Conservation (phyloP, 2,888 invertebrate species). For the Euclidia mi region DNA sequence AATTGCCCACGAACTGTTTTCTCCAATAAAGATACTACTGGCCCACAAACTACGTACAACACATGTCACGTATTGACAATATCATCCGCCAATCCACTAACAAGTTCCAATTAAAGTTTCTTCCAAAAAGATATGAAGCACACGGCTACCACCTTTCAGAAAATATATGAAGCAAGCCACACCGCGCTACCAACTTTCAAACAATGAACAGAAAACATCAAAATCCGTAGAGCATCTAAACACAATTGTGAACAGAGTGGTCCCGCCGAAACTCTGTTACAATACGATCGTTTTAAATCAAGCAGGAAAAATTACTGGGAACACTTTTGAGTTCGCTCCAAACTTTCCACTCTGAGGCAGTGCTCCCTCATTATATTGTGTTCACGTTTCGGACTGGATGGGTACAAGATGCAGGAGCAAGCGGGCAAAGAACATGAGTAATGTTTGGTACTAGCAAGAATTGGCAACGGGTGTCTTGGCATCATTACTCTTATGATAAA, state of each 20-base stretch:
- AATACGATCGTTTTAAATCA: slow-evolving; percentile 83
- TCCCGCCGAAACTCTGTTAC: slow-evolving; percentile 73
- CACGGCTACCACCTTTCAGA: too few relatives aligned
- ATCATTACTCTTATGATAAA: too few relatives aligned
- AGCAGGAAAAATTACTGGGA: slow-evolving; percentile 84
- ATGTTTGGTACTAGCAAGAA: too few relatives aligned
- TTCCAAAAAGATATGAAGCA: too few relatives aligned
- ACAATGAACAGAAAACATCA: slow-evolving; percentile 12
- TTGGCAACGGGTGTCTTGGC: too few relatives aligned
- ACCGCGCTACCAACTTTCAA: slow-evolving; percentile 9
- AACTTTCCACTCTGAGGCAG: slow-evolving; percentile 79
- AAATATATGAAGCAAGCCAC: not conserved
- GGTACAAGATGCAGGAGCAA: slow-evolving; percentile 13
- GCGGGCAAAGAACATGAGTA: not conserved
- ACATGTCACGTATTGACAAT: too few relatives aligned
- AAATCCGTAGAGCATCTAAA: slow-evolving; percentile 33
- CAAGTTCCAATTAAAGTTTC: too few relatives aligned
- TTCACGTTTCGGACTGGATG: slow-evolving; percentile 75
- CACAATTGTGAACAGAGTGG: slow-evolving; percentile 48
- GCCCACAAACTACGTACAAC: too few relatives aligned
- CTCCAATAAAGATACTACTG: too few relatives aligned
- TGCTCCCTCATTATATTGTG: slow-evolving; percentile 85
- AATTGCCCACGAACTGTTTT: too few relatives aligned
- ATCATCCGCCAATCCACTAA: too few relatives aligned
- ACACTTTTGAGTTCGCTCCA: slow-evolving; percentile 82